A percentile compares a stretch with the other conserved stretches of the same genome.
These are phyloP conservation scores for Chymomyza costata DNA, from an alignment of 1,140 invertebrate species.

Conservation along the genomic window DNA sequence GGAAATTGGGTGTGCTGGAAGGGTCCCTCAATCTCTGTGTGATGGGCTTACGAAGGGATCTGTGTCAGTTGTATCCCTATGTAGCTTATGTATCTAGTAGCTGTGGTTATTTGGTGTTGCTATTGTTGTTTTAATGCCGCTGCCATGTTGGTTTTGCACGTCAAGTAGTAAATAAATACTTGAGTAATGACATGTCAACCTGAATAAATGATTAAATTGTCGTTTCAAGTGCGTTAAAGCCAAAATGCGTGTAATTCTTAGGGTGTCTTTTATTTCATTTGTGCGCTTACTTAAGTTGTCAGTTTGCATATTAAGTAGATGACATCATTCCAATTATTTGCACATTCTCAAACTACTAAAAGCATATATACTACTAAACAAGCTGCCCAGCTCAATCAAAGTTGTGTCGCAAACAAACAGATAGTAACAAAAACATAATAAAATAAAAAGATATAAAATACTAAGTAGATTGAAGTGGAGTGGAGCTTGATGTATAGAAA, in stretches of 20 bases:
- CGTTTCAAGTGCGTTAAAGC: constrained; percentile 37
- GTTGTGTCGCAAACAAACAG: constrained; percentile 52
- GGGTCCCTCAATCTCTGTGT: too few species aligned
- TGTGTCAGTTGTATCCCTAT: not conserved
- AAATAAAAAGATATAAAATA: constrained; percentile 17
- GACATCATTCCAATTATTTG: not conserved
- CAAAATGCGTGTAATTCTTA: constrained; percentile 26
- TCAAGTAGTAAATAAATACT: constrained; percentile 61
- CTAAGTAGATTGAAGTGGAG: constrained; percentile 32
- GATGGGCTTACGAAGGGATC: not conserved
- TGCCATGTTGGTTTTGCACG: constrained; percentile 1
- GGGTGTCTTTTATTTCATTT: constrained; percentile 53
- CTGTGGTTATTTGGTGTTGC: not conserved
- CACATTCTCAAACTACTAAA: not conserved
- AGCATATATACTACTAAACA: not conserved
- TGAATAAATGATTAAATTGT: constrained; percentile 72
- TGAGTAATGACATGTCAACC: constrained; percentile 68
- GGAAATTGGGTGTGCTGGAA: not conserved
- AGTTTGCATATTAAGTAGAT: constrained; percentile 64
- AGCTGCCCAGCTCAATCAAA: constrained; percentile 49
- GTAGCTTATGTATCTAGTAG: not conserved
- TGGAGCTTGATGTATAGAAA: constrained; percentile 11
- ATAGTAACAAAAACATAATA: constrained; percentile 3
- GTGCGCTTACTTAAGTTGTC: constrained; percentile 65
- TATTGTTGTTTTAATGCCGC: constrained; percentile 6